Percentiles rank a stretch among this genome's conserved stretches.
Conservation (phyloP, 1,140 invertebrate species). For the Diprion similis region DNA sequence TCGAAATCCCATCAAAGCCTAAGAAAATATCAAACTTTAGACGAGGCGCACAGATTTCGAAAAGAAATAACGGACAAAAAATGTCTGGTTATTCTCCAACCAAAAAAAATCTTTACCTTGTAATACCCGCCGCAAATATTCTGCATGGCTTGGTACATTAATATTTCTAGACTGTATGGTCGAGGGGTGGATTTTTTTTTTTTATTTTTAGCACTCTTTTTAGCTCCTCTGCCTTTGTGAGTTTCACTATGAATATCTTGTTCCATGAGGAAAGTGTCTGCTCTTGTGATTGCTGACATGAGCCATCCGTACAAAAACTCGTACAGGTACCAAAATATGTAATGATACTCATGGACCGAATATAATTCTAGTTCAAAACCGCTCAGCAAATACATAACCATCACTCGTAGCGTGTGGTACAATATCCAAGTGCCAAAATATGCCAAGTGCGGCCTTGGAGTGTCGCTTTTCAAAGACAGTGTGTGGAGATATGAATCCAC, state of each 20-base stretch:
- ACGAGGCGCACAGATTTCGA: background rate
- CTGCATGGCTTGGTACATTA: constrained; percentile 88
- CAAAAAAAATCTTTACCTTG: constrained; percentile 69
- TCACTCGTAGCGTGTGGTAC: constrained; percentile 94
- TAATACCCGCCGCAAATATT: constrained; percentile 95
- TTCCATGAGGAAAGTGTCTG: constrained; percentile 83
- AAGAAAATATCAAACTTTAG: constrained; percentile 31
- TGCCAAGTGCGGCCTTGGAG: constrained; percentile 76
- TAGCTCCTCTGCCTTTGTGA: constrained; percentile 63
- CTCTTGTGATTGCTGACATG: constrained; percentile 86
- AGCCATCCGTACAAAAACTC: constrained; percentile 96
- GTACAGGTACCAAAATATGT: constrained; percentile 96
- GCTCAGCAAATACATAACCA: constrained; percentile 93
- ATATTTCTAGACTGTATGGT: constrained; percentile 83
- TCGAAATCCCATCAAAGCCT: constrained; percentile 78
- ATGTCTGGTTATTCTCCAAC: background rate
- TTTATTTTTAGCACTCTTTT: constrained; percentile 71
- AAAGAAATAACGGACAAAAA: background rate
- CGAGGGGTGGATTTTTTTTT: constrained; percentile 72
- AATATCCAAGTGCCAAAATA: constrained; percentile 96
- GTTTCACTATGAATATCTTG: constrained; percentile 70
- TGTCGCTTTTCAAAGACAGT: constrained; percentile 72
- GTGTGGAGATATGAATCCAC: constrained; percentile 86
- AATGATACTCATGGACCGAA: constrained; percentile 95
- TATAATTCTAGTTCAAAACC: constrained; percentile 96